These are phyloP conservation scores for Tupaia chinensis DNA, from an alignment of 2,113 vertebrate genomes.

Conservation along the genomic window DNA sequence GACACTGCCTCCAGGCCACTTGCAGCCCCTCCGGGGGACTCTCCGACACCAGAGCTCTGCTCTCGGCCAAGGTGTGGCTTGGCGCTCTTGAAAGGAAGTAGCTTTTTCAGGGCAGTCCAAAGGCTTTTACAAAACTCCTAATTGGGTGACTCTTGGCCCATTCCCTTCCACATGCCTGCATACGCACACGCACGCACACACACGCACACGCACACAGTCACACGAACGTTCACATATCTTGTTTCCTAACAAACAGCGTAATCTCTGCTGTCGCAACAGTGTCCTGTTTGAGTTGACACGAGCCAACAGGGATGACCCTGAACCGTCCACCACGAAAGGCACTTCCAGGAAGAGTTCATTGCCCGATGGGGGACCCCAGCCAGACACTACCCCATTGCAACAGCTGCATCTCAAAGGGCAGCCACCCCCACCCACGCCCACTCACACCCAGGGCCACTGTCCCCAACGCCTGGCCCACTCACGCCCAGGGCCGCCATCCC, in stretches of 20 bases:
- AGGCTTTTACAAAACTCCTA: background rate
- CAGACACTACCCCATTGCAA: background rate
- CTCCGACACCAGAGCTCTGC: rapidly evolving
- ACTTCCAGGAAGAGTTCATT: conserved; percentile 56
- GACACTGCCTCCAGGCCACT: no score
- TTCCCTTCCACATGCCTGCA: background rate
- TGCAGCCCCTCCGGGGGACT: rapidly evolving
- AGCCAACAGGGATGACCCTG: conserved; percentile 24
- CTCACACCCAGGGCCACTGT: background rate
- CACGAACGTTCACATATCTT: background rate
- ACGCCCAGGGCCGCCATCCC: background rate
- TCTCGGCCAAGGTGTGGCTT: rapidly evolving
- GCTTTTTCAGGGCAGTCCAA: background rate
- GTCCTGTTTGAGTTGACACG: conserved; percentile 47
- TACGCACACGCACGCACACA: rapidly evolving
- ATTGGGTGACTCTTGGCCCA: background rate
- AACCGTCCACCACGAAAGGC: background rate
- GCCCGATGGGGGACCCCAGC: rapidly evolving
- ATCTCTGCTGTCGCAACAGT: conserved; percentile 28
- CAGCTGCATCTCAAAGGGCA: background rate
- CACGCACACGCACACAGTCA: background rate
- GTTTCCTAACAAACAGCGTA: conserved; percentile 37
- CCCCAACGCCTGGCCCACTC: background rate
- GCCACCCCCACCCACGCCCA: no score
- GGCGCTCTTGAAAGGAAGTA: background rate